Conservation (phyloP, 1,140 invertebrate genomes). For the Polypedilum vanderplanki region DNA sequence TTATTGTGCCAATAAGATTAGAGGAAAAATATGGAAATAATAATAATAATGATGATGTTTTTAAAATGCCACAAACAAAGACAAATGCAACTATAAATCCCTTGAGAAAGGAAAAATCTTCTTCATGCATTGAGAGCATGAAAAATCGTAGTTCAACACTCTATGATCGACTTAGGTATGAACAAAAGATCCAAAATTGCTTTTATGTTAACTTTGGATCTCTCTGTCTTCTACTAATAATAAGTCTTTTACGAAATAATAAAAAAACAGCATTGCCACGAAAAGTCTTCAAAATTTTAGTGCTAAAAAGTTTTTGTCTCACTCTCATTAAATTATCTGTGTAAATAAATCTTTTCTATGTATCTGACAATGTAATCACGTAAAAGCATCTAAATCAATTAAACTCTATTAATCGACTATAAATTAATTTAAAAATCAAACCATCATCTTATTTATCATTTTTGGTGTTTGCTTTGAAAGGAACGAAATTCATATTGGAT, state of each 20-base stretch:
- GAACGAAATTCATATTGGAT: too few species aligned
- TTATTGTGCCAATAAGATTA: constrained; percentile 2
- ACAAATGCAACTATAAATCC: background rate
- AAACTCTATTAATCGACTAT: background rate
- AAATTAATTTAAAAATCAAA: background rate
- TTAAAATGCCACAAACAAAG: background rate
- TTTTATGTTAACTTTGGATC: constrained; percentile 13
- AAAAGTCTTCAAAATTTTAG: too few species aligned
- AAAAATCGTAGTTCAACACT: constrained; percentile 12
- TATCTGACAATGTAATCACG: background rate
- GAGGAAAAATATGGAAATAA: background rate
- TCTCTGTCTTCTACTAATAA: background rate
- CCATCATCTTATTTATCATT: too few species aligned
- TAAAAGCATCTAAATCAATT: too few species aligned
- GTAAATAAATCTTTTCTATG: background rate
- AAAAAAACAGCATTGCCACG: background rate
- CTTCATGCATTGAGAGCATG: constrained; percentile 15
- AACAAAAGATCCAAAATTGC: background rate
- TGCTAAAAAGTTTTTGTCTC: too few species aligned
- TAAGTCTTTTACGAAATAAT: background rate
- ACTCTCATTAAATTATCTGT: background rate
- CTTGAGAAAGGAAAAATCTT: constrained; percentile 15
- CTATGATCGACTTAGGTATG: constrained; percentile 21
- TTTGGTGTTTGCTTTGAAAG: too few species aligned
- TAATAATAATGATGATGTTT: background rate